Evolutionary conservation across 2,797 vertebrate genomes (phyloP).

Genomic region (Xyrichtys novacula): DNA sequence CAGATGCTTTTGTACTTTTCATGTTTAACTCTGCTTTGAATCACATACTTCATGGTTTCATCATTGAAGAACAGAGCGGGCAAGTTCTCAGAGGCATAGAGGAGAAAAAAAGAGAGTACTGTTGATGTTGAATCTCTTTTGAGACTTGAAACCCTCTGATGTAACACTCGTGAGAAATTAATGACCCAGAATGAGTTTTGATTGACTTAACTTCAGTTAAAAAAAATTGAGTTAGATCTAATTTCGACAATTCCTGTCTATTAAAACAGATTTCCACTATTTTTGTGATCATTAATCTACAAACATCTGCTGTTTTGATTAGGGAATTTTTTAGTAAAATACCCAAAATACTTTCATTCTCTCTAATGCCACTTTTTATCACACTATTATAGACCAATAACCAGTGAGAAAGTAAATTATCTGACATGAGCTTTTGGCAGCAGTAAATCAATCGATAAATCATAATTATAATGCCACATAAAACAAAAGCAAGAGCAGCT

Average conservation of each 20-base stretch:
- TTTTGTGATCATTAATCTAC: too few relatives aligned
- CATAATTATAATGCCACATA: not conserved
- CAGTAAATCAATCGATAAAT: too few relatives aligned
- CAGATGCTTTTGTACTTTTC: slow-evolving; percentile 14
- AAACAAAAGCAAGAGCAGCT: not conserved
- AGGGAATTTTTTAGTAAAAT: not conserved
- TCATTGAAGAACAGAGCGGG: not conserved
- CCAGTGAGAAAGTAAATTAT: too few relatives aligned
- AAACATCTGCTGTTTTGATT: not conserved
- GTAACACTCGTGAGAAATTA: not conserved
- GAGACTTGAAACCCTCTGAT: not conserved
- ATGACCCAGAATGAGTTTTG: too few relatives aligned
- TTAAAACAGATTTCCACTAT: not conserved
- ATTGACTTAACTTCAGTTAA: too few relatives aligned
- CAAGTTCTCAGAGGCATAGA: not conserved
- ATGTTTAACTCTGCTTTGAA: slow-evolving; percentile 9
- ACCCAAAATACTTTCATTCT: not conserved
- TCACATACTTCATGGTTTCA: slow-evolving; percentile 1
- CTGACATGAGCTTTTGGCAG: too few relatives aligned
- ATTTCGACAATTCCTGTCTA: too few relatives aligned
- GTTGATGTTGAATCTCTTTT: not conserved
- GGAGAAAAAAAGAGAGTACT: not conserved
- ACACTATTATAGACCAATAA: not conserved
- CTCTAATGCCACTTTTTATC: not conserved
- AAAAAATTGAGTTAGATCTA: too few relatives aligned